Percentiles rank a stretch among this genome's conserved stretches.
Conservation (phyloP, 2,888 invertebrate genomes). For the Nasonia oneida region DNA sequence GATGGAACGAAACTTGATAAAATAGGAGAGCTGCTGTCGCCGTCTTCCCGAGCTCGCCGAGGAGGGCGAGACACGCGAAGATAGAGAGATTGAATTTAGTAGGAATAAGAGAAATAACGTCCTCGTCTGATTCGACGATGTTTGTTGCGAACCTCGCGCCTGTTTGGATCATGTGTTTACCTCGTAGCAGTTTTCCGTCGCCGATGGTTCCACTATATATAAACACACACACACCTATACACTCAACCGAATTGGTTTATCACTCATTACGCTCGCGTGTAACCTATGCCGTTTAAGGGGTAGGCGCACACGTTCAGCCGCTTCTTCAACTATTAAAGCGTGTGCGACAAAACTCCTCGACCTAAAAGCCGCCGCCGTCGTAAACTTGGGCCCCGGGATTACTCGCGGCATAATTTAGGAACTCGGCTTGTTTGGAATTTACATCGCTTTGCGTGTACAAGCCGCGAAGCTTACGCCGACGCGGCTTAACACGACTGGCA, state of each 20-base stretch:
- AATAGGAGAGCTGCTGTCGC: background rate
- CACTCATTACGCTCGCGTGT: background rate
- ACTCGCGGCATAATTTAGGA: constrained; percentile 8
- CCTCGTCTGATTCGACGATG: constrained; percentile 37
- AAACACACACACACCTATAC: too few relatives aligned
- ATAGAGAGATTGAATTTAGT: constrained; percentile 4
- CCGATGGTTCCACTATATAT: background rate
- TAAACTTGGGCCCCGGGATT: background rate
- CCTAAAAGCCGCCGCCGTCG: background rate
- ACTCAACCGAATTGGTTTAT: too few relatives aligned
- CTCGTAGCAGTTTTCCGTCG: background rate
- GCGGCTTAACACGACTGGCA: background rate
- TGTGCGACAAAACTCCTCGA: background rate
- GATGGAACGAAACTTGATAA: constrained; percentile 3
- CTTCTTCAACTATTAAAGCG: background rate
- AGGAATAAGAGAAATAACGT: constrained; percentile 64
- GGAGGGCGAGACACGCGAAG: background rate
- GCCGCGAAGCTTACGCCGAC: background rate
- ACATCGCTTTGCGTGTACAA: background rate
- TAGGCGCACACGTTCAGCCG: background rate
- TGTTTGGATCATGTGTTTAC: background rate
- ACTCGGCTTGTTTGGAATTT: background rate
- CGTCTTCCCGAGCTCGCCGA: background rate
- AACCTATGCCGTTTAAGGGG: background rate
- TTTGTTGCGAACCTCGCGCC: background rate